Evolutionary conservation across 2,797 vertebrate species (phyloP).

Genomic region (Pagetopsis macropterus): DNA sequence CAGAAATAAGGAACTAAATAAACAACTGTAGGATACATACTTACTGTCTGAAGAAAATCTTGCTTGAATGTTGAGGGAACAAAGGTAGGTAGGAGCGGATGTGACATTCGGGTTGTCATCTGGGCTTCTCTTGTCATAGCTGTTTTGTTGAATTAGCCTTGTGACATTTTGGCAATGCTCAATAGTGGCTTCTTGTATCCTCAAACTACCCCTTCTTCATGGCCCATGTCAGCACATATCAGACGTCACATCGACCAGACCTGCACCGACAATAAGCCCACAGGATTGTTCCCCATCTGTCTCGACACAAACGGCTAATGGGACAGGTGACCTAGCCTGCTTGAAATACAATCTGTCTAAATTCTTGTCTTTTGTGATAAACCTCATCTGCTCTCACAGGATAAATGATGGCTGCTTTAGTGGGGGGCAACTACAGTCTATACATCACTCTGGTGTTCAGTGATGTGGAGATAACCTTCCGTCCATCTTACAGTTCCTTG

Average conservation of each 20-base stretch:
- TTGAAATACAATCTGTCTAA: conserved; percentile 37
- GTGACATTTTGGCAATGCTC: conserved; percentile 45
- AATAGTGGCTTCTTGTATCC: conserved; percentile 37
- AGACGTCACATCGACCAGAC: conserved; percentile 40
- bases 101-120: conserved; percentile 29
- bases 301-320: conserved; percentile 36
- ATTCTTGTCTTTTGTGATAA: conserved; percentile 42
- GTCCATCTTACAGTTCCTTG: conserved; percentile 54
- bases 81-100: conserved; percentile 14
- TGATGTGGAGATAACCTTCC: conserved; percentile 1
- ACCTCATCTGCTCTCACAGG: conserved; percentile 9
- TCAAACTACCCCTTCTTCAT: conserved; percentile 38
- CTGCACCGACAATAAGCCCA: conserved; percentile 42
- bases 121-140: conserved; percentile 32
- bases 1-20: background rate
- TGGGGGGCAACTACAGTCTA: conserved; percentile 19
- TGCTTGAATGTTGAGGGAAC: background rate
- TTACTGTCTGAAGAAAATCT: conserved; percentile 16
- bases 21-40: background rate
- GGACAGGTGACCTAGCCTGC: conserved; percentile 34
- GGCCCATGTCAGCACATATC: conserved; percentile 54
- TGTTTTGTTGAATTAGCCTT: conserved; percentile 55
- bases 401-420: conserved; percentile 34
- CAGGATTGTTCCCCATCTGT: conserved; percentile 45
- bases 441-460: conserved; percentile 17